These are phyloP conservation scores for Pomatorhinus ruficollis DNA, from an alignment of 2,113 vertebrate genomes.

Conservation along the genomic window DNA sequence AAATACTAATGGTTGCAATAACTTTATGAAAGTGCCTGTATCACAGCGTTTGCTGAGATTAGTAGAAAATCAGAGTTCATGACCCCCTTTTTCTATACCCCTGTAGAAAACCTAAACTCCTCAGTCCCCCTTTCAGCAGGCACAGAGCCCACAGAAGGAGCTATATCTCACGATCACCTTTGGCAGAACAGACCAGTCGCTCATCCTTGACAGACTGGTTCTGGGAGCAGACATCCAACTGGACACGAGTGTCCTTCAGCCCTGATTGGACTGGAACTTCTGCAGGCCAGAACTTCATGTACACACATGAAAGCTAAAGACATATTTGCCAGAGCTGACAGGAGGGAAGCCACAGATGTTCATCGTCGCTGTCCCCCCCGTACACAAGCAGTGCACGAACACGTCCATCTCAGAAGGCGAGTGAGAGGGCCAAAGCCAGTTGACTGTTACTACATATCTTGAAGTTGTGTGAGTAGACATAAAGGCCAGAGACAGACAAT, in stretches of 20 bases:
- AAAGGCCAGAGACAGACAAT: background rate
- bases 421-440: background rate
- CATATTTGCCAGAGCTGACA: background rate
- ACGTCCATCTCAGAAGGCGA: background rate
- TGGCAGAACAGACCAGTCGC: rapidly evolving
- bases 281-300: background rate
- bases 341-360: background rate
- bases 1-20: background rate
- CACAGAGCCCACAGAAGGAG: background rate
- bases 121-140: background rate
- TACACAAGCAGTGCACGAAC: rapidly evolving
- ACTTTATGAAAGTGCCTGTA: background rate
- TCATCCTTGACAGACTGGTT: background rate
- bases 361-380: background rate
- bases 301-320: background rate
- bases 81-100: background rate
- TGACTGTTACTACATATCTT: background rate
- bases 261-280: background rate
- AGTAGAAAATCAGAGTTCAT: background rate
- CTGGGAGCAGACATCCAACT: background rate
- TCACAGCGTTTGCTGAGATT: background rate
- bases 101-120: background rate
- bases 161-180: background rate
- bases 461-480: background rate
- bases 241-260: background rate